Evolutionary conservation across 53 echinoderm and acorn worm species (phyloP), one percentile per base, ranked within the genome.

Genomic region (Holothuria scabra): DNA sequence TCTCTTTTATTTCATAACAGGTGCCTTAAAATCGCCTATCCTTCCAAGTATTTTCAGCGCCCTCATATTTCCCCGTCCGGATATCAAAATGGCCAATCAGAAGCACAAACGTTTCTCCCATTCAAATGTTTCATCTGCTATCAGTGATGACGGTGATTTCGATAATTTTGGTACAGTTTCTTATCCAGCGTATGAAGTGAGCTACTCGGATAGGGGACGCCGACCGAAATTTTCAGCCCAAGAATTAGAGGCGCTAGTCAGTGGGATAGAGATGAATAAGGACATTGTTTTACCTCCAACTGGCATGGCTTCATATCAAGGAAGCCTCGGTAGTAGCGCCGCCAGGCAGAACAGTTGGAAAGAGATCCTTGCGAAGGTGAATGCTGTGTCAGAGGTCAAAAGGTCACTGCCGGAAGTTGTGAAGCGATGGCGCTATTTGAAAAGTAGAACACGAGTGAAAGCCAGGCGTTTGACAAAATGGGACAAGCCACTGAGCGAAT

Each of bases 381-480:
- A 81, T 46, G 59, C 65, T 25, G 82, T 81, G 62, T 38, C 82
- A 46, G 82, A 81, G 24, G 65, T 48, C 82, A 61, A 25, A 34
- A 35, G 82, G 14, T n/a, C 78, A 8, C 35, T 81, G 44, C 82
- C 62, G 2, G 82, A 81, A 63, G 82, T 81, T 19, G 65, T 81
- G 0, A 81, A 81, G 28, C 35, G 82, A 41, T 81, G 82, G 82
- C 62, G 82, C 22, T 81, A 81, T 64, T 29, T 81, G 23, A 81
- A 81, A 64, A 81, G 82, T 64, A 64, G 82, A 20, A 81, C 82
- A 26, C 62, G 65, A 21, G 82, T 81, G 11, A 81, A 81, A 23
- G 82, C 82, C 8, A 37, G 82, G 34, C 62, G 82, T 7, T 63
- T 81, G 35, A 81, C 82, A 3, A 61, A 64, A 28, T 81, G 82